A percentile compares a stretch with the other conserved stretches of the same genome.
Conservation (phyloP, 2,888 invertebrate genomes). For the Trichopoda pennipes region DNA sequence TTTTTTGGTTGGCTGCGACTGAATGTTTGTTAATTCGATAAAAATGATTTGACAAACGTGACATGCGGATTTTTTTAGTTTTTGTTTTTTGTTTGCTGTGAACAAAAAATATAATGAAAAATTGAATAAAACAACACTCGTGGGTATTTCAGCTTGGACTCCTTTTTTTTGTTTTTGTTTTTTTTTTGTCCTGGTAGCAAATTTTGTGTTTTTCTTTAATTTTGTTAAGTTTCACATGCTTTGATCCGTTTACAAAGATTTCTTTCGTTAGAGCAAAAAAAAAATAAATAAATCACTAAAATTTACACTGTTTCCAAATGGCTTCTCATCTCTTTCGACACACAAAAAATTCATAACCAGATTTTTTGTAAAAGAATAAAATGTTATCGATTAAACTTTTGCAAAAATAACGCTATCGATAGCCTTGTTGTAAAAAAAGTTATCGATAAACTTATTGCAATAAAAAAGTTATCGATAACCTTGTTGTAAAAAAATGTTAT, state of each 20-base stretch:
- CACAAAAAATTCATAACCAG: too few species aligned
- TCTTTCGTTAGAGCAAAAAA: slow-evolving; percentile 7
- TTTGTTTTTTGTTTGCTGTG: slow-evolving; percentile 6
- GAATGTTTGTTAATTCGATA: slow-evolving; percentile 56
- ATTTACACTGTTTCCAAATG: slow-evolving; percentile 31
- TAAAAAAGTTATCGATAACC: too few species aligned
- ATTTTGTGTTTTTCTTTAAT: slow-evolving; percentile 33
- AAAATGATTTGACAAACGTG: slow-evolving; percentile 68
- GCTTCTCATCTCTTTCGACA: too few species aligned
- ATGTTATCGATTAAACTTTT: too few species aligned
- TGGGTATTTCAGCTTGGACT: slow-evolving; percentile 32
- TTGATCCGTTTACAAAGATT: slow-evolving; percentile 46
- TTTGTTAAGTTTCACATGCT: slow-evolving; percentile 45
- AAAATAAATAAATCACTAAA: background rate
- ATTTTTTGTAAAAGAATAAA: too few species aligned
- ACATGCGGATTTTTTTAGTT: slow-evolving; percentile 51
- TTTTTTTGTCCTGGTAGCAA: slow-evolving; percentile 8
- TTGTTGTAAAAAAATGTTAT: background rate
- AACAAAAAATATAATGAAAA: background rate
- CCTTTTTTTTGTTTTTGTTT: too few species aligned
- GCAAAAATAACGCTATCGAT: too few species aligned
- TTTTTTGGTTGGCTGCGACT: slow-evolving; percentile 12
- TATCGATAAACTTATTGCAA: too few species aligned
- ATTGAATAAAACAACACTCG: slow-evolving; percentile 20
- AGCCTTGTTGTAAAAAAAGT: too few species aligned